Evolutionary conservation across 2,888 invertebrate species (phyloP).

Genomic region (Acholoe squamosa): DNA sequence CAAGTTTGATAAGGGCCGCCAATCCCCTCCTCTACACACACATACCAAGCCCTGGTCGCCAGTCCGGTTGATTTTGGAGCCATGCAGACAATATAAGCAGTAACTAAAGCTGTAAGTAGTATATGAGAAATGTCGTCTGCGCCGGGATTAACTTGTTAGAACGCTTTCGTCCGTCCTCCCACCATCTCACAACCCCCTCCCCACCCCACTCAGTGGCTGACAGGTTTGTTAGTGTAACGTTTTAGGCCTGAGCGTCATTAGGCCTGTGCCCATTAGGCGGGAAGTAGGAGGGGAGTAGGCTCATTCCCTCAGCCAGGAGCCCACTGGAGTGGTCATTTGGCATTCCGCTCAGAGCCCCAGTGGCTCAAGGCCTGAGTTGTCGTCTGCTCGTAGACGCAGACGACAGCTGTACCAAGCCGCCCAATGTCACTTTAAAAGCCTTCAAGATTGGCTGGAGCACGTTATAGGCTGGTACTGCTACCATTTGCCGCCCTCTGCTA

Average conservation of each 20-base stretch:
- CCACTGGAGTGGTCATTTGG: conserved; percentile 59
- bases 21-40: too few species aligned
- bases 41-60: too few species aligned
- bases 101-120: neutral
- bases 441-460: conserved; percentile 53
- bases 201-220: neutral
- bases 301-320: conserved; percentile 11
- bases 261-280: conserved; percentile 35
- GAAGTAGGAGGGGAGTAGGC: conserved; percentile 42
- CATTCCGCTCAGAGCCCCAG: neutral
- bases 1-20: too few species aligned
- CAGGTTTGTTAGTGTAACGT: conserved; percentile 56
- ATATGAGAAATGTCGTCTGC: neutral
- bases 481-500: conserved; percentile 42
- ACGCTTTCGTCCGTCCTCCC: neutral
- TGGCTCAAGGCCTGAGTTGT: conserved; percentile 20
- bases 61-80: too few species aligned
- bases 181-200: neutral
- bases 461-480: conserved; percentile 39
- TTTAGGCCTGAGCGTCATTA: conserved; percentile 51
- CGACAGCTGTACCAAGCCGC: conserved; percentile 53
- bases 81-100: too few species aligned
- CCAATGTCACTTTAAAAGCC: conserved; percentile 59
- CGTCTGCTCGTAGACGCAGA: conserved; percentile 23
- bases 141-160: conserved; percentile 7